Base-by-base conservation (phyloP, 2,797 vertebrate genomes). In the Eleutherodactylus coqui region DNA sequence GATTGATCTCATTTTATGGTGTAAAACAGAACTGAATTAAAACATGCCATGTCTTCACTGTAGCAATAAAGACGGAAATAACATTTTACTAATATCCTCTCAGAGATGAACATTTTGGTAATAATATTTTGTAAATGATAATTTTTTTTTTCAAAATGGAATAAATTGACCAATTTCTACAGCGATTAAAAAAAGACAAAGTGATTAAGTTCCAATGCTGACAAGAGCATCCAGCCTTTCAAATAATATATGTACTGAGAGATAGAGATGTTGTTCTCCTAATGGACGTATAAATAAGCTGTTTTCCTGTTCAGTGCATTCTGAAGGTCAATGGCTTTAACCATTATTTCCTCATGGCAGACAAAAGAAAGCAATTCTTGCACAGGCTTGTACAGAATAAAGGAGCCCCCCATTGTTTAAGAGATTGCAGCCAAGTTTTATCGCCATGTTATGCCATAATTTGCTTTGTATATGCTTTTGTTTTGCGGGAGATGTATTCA, bases 201-300 rank as follows among this genome's bases (percentile, higher is more conserved):
- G 79, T 79, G 62, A 85, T 43, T 79, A 79, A 41, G 45, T 55
- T 78, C 34, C 47, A 29, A 70, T 76, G 64, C 14, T 78, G 60
- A 53, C 60, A 55, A 55, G 67, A 69, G 34, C 7, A 72, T 85
- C 5, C 53, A 67, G 47, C 62, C 75, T 85, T 85, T 62, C 36
- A 79, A 79, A 79, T 79, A 85, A 85, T 85, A 45, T 79, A 73
- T 85, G 36, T 85, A 72, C 76, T 80, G 11, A 8, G 43, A 60
- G 34, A 73, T 55, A 85, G 36, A 70, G 62, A 70, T 58, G 67
- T 60, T 79, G 49, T 85, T 79, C 34, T 72, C 41, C 75, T 85
- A 58, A 85, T 73, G 16, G 84, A 73, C 38, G 47, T 53, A 85
- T 73, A 80, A 62, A 79, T 72, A 79, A 83, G 14, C 49, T 69